phyloP scores from a whole-genome alignment of 2,113 vertebrate species.

The Pelmatolapia mariae region DNA sequence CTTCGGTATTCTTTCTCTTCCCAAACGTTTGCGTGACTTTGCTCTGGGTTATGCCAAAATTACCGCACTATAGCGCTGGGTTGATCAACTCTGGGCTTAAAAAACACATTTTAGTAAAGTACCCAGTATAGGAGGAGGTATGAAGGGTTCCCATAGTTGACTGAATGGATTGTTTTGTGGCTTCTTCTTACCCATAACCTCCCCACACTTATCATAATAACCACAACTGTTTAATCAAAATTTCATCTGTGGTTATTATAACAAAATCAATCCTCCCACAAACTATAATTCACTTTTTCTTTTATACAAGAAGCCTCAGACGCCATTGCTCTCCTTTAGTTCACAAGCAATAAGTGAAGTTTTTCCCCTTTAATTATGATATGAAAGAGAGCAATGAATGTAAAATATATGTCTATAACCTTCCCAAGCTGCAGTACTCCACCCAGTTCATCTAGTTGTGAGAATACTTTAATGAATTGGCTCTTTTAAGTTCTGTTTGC shows the following conservation, averaged over 20 bases:
- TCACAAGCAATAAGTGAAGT: not conserved
- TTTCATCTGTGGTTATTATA: constrained; percentile 19
- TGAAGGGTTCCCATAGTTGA: constrained; percentile 56
- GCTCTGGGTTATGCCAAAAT: not conserved
- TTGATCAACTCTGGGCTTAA: not conserved
- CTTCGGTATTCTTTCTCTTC: not conserved
- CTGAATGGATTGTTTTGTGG: constrained; percentile 62
- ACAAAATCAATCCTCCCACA: constrained; percentile 5
- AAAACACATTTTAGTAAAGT: constrained; percentile 41
- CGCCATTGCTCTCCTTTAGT: constrained; percentile 7
- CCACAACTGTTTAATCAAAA: constrained; percentile 58
- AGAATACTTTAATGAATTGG: not conserved
- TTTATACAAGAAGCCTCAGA: not conserved
- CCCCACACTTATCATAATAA: constrained; percentile 58
- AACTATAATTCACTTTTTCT: constrained; percentile 26
- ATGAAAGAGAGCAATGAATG: constrained; percentile 4
- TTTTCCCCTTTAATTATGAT: not conserved
- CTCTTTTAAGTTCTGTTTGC: constrained; percentile 35
- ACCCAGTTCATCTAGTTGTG: not conserved
- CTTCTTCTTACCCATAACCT: constrained; percentile 13
- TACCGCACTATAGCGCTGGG: not conserved
- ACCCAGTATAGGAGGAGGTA: constrained; percentile 25
- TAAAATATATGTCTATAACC: not conserved
- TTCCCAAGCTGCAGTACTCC: not conserved
- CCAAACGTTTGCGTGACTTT: not conserved